Evolutionary conservation across 2,113 vertebrate species (phyloP).

Genomic region (Peromyscus californicus): DNA sequence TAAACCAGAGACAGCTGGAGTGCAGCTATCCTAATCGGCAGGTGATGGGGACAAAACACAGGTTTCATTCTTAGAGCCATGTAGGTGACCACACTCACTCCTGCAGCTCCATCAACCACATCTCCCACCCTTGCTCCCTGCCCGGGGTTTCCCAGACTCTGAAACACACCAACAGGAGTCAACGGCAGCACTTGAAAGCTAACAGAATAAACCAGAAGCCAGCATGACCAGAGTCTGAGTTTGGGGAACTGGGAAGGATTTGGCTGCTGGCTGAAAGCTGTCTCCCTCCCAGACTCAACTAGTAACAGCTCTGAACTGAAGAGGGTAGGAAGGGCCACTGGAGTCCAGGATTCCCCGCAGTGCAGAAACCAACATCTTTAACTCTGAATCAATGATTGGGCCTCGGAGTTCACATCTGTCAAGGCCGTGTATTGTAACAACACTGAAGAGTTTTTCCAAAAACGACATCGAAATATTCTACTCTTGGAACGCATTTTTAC

Average conservation of each 20-base stretch:
- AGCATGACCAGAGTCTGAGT: background rate
- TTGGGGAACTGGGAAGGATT: background rate
- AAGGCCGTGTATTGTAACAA: background rate
- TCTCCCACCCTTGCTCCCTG: background rate
- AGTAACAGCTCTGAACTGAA: background rate
- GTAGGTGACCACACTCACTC: background rate
- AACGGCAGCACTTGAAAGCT: background rate
- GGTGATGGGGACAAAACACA: background rate
- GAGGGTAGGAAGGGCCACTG: background rate
- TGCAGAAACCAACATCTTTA: background rate
- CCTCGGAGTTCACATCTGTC: background rate
- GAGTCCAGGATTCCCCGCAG: background rate
- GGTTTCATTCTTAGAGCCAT: background rate
- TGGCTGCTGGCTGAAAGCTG: background rate
- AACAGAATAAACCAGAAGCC: background rate
- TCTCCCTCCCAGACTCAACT: background rate
- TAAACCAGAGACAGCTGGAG: background rate
- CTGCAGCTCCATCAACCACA: background rate
- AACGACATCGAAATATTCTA: conserved; percentile 46
- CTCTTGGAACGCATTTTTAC: conserved; percentile 33
- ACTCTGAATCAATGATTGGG: too few relatives aligned
- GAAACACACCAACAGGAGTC: background rate
- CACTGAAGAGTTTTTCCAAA: background rate
- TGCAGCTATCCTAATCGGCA: background rate
- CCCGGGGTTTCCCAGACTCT: background rate